Evolutionary conservation across 2,888 invertebrate genomes (phyloP).

Genomic region (Drosophila yooni): DNA sequence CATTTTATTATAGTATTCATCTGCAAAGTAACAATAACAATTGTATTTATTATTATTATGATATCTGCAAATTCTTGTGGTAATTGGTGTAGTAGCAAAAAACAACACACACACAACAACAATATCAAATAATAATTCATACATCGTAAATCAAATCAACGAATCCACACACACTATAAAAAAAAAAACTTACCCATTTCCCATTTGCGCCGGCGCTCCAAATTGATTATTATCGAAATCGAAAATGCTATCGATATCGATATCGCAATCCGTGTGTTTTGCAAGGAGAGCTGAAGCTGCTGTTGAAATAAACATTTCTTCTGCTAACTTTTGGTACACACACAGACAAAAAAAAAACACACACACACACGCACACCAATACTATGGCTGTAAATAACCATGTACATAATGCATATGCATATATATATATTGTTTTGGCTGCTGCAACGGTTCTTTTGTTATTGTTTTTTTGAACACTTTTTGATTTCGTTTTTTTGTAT

Average conservation of each 20-base stretch:
- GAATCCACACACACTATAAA: conserved; percentile 4
- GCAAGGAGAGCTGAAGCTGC: conserved; percentile 3
- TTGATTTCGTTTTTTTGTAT: conserved; percentile 21
- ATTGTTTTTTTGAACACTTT: conserved; percentile 25
- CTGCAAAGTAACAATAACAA: conserved; percentile 32
- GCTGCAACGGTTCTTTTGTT: conserved; percentile 10
- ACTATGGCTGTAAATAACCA: conserved; percentile 7
- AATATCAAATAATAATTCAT: conserved; percentile 21
- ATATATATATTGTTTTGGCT: conserved; percentile 24
- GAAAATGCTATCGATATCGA: not conserved
- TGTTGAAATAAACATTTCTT: conserved; percentile 1
- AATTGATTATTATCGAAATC: not conserved
- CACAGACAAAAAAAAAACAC: not conserved
- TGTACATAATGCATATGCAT: conserved; percentile 14
- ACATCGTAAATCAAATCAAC: conserved; percentile 4
- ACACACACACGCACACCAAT: conserved; percentile 6
- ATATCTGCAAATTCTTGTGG: conserved; percentile 25
- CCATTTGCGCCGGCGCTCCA: conserved; percentile 23
- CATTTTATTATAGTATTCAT: conserved; percentile 5
- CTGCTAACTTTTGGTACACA: conserved; percentile 8
- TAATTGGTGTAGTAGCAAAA: conserved; percentile 36
- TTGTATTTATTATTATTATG: conserved; percentile 26
- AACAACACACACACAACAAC: conserved; percentile 6
- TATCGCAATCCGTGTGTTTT: conserved; percentile 4
- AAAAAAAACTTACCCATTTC: conserved; percentile 20